phyloP scores from a whole-genome alignment of 2,888 invertebrate genomes.

The Teinopalpus imperialis region DNA sequence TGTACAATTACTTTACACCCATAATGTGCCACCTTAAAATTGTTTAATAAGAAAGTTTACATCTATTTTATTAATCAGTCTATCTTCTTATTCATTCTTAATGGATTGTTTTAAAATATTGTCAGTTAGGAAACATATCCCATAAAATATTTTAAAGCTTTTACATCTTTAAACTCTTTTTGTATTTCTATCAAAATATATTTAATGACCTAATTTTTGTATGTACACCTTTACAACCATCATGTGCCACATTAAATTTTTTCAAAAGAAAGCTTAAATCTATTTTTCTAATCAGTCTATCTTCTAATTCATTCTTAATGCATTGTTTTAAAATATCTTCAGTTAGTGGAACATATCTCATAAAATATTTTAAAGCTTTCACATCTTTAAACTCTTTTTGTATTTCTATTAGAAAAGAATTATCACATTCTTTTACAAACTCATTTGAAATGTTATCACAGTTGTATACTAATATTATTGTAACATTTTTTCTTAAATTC shows the following conservation, averaged over 20 bases:
- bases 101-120: conserved; percentile 59
- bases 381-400: conserved; percentile 44
- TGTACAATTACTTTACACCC: conserved; percentile 76
- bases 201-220: conserved; percentile 63
- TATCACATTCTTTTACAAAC: conserved; percentile 49
- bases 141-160: conserved; percentile 48
- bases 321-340: conserved; percentile 55
- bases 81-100: conserved; percentile 47
- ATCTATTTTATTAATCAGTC: conserved; percentile 36
- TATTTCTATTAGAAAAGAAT: conserved; percentile 42
- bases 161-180: conserved; percentile 43
- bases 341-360: conserved; percentile 55
- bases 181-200: conserved; percentile 39
- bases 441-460: conserved; percentile 47
- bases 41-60: conserved; percentile 49
- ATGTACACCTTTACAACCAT: conserved; percentile 75
- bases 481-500: conserved; percentile 49
- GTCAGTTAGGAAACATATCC: conserved; percentile 54
- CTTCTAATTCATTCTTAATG: conserved; percentile 53
- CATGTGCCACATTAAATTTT: conserved; percentile 61
- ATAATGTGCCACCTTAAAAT: conserved; percentile 64
- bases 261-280: conserved; percentile 48
- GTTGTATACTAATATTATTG: conserved; percentile 63
- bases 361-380: conserved; percentile 45
- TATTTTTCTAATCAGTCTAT: conserved; percentile 34